Percentiles rank a stretch among this genome's conserved stretches.
phyloP scores from a whole-genome alignment of 1,140 invertebrate genomes.

The Yoshiicerus persimilis region DNA sequence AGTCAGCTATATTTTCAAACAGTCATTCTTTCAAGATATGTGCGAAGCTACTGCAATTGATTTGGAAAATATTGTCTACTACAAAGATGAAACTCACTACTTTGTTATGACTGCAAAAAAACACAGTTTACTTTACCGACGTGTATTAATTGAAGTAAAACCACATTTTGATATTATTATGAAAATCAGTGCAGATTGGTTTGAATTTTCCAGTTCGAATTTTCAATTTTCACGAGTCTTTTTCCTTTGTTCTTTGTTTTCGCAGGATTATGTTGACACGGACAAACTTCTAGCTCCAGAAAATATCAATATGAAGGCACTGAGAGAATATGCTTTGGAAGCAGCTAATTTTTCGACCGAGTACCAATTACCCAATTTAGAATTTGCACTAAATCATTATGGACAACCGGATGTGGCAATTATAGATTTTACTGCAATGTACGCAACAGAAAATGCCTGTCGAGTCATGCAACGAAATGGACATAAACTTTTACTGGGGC shows the following conservation, averaged over 20 bases:
- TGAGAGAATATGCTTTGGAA: conserved; percentile 59
- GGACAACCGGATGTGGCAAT: conserved; percentile 63
- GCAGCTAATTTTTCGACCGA: conserved; percentile 63
- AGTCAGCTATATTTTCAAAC: conserved; percentile 61
- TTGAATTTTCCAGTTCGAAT: too few relatives aligned
- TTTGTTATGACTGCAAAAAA: conserved; percentile 68
- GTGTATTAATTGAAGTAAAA: conserved; percentile 58
- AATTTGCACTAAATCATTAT: conserved; percentile 63
- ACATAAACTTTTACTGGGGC: conserved; percentile 56
- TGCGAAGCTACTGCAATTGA: conserved; percentile 60
- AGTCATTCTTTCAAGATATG: conserved; percentile 59
- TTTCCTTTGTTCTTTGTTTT: background rate
- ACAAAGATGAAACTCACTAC: conserved; percentile 58
- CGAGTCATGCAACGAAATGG: conserved; percentile 56
- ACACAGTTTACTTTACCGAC: conserved; percentile 59
- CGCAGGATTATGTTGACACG: conserved; percentile 59
- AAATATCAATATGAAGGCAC: conserved; percentile 60
- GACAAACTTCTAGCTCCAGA: conserved; percentile 55
- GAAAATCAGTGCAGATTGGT: too few relatives aligned
- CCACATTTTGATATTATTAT: background rate
- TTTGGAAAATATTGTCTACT: conserved; percentile 66
- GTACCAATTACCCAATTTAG: conserved; percentile 56
- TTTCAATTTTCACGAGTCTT: background rate
- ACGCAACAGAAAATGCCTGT: conserved; percentile 60
- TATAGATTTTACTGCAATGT: conserved; percentile 67